These are phyloP conservation scores for Valencia hispanica DNA, from an alignment of 2,797 vertebrate genomes.

Conservation along the genomic window DNA sequence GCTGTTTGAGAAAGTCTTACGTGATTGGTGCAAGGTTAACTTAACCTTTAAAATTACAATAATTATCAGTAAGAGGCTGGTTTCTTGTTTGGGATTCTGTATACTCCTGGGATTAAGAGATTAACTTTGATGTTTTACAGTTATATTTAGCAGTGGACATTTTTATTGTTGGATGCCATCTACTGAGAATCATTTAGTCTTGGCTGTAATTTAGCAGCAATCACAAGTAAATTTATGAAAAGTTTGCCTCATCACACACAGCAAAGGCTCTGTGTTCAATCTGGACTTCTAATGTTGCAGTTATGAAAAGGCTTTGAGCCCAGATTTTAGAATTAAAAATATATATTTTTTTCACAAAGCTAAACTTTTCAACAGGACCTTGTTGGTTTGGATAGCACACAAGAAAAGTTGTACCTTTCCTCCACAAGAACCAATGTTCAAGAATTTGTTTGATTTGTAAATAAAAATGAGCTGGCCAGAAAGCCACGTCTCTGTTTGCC, in stretches of 20 bases:
- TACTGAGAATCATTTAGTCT: too few relatives aligned
- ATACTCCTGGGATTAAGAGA: not conserved
- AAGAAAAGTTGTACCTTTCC: conserved; percentile 17
- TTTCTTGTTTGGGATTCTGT: conserved; percentile 1
- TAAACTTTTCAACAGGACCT: conserved; percentile 5
- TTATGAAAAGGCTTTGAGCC: conserved; percentile 8
- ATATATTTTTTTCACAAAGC: conserved; percentile 12
- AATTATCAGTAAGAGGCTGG: conserved; percentile 6
- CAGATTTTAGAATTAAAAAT: conserved; percentile 7
- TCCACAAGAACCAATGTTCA: conserved; percentile 22
- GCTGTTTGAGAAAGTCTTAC: conserved; percentile 44
- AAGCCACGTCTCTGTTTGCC: conserved; percentile 28
- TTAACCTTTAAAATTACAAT: conserved; percentile 16
- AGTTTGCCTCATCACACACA: not conserved
- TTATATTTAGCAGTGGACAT: not conserved
- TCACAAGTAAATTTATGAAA: not conserved
- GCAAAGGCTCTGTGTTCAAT: conserved; percentile 10
- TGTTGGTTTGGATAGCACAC: conserved; percentile 20
- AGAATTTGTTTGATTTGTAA: conserved; percentile 27
- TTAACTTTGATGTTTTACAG: not conserved
- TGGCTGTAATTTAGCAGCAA: not conserved
- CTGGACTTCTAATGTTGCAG: conserved; percentile 2
- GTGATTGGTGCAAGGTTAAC: conserved; percentile 13
- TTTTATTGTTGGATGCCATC: not conserved
- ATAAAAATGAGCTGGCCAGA: conserved; percentile 31